Evolutionary conservation across 2,113 vertebrate genomes (phyloP), one percentile per base, ranked within the genome.

Genomic region (Cardinalis cardinalis): DNA sequence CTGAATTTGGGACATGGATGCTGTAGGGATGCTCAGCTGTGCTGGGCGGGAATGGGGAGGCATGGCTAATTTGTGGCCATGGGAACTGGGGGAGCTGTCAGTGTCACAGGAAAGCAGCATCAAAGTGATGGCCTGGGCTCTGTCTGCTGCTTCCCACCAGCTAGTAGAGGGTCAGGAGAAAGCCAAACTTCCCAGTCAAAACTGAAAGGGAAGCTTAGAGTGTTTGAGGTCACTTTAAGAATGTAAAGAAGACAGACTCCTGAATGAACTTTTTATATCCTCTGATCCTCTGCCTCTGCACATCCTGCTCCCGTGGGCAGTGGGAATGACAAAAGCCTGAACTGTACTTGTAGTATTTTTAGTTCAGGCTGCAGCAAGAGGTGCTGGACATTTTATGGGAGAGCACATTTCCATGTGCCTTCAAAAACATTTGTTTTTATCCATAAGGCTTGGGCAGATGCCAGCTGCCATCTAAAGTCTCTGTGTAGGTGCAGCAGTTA

Each of bases 271-370:
- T 87, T 88, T 82, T 75, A 85, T 91, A 71, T 87, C 74, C 51
- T 88, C 65, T 92, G 87, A 84, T 92, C 73, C 43, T 87, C 65
- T 92, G 92, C 94, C 86, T 96, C 94, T 95, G 77, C 91, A 94
- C 87, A 93, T 95, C 95, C 95, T 96, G 88, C 84, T 95, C 36
- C 68, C 1, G 36, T 89, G 74, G 91, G 82, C 89, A 93, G 87
- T 91, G 89, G 91, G 91, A 96, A 92, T 92, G 71, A 93, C 78
- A 94, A 82, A 94, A 92, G 40, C 56, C 71, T 83, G 43, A 89
- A 82, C 51, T 82, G 6, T 63, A 76, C 34, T 93, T 58, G 66
- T 41, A 55, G 29, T 93, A 91, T 89, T 95, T 94, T 94, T 93
- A 89, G 81, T 65, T 21, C 59, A 73, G 43, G 19, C 58, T 87